Evolutionary conservation across 2,888 invertebrate genomes (phyloP), one percentile per base, ranked within the genome.

Genomic region (Ectemnius lituratus): DNA sequence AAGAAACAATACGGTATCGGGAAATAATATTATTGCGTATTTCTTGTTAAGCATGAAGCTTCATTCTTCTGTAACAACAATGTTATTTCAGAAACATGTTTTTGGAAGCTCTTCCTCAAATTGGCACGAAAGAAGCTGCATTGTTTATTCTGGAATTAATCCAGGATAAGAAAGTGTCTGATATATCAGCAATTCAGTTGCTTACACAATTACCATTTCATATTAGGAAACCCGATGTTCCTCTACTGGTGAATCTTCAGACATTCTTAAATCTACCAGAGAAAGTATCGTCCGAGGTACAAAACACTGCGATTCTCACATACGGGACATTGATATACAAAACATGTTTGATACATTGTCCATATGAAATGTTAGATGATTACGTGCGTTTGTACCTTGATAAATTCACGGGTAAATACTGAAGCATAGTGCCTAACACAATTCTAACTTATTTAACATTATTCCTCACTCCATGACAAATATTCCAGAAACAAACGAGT

Each of bases 321-420:
- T 95, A 94, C 84, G 94, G 95, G 0, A 94, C 95, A 0, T 88
- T 95, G 37, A 92, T 94, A 0, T 93, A 94, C 67, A 94, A 94
- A 84, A 93, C 94, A 0, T 94, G 93, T 69, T 73, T 87, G 8
- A 58, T 83, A 13, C 91, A 89, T 87, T 95, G 90, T 89, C 93
- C 91, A 82, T 93, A 93, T 65, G 95, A 95, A 80, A 93, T 93
- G 71, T 93, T 95, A 66, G 95, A 95, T 75, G 93, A 94, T 82
- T 94, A 95, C 67, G 94, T 95, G 0, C 94, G 94, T 69, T 93
- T 94, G 71, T 95, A 95, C 86, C 93, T 95, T 72, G 93, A 95
- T 86, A 93, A 94, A 89, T 95, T 95, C 78, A 93, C 94, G 82
- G 94, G 95, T 95, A 88, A 88, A 37, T 11, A 37, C 8, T 8